These are phyloP conservation scores for Petroica traversi DNA, from an alignment of 2,113 vertebrate species.

Conservation along the genomic window DNA sequence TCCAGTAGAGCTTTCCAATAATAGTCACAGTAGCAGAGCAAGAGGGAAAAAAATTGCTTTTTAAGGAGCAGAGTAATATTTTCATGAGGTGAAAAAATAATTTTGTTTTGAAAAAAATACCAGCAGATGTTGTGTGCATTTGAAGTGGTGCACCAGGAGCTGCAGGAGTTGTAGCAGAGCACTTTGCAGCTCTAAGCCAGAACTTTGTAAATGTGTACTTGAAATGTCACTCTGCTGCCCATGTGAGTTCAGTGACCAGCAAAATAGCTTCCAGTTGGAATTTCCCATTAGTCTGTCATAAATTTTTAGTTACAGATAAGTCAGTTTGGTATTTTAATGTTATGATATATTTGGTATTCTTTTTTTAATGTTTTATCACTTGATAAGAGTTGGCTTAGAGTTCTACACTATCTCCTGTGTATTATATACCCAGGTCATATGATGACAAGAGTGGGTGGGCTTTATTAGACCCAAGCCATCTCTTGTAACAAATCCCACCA, in stretches of 20 bases:
- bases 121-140: neutral
- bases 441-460: neutral
- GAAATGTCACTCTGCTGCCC: neutral
- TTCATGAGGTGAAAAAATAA: neutral
- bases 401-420: neutral
- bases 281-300: neutral
- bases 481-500: neutral
- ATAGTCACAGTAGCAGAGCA: neutral
- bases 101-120: neutral
- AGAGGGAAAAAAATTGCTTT: neutral
- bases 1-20: neutral
- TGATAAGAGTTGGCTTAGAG: neutral
- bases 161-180: neutral
- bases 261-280: neutral
- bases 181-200: neutral
- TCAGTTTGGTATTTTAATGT: neutral
- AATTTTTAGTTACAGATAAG: neutral
- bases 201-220: neutral
- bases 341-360: neutral
- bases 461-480: neutral
- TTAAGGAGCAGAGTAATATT: neutral
- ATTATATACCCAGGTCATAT: neutral
- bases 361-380: neutral
- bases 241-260: neutral
- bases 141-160: neutral